These are phyloP conservation scores for Ferrisia virgata DNA, from an alignment of 2,888 invertebrate genomes.

Conservation along the genomic window DNA sequence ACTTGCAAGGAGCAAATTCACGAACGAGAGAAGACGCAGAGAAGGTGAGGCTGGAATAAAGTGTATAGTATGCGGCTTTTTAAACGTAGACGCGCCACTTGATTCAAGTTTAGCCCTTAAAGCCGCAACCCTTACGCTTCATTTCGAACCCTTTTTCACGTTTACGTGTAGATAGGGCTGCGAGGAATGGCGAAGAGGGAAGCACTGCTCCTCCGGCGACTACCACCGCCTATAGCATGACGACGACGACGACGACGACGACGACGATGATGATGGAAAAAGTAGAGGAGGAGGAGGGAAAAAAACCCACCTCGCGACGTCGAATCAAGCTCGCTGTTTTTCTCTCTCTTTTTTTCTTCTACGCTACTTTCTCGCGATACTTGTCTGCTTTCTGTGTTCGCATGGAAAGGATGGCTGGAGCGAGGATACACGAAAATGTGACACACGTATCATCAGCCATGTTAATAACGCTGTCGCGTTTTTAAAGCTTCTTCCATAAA, in stretches of 20 bases:
- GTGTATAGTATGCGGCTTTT: too few species aligned
- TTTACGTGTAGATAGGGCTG: too few species aligned
- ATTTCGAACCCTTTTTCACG: conserved; percentile 7
- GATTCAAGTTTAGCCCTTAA: neutral
- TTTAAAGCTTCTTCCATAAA: neutral
- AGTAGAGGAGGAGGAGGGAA: neutral
- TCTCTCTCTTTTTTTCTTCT: neutral
- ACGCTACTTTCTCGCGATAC: too few species aligned
- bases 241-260: neutral
- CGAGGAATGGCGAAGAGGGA: too few species aligned
- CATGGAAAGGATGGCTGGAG: neutral
- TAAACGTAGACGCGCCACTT: conserved; percentile 16
- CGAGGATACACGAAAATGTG: neutral
- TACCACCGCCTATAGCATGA: too few species aligned
- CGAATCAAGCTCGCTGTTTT: neutral
- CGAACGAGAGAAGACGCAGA: too few species aligned
- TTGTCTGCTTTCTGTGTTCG: neutral
- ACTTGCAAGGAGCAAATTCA: too few species aligned
- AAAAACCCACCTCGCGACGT: neutral
- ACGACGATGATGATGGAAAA: neutral
- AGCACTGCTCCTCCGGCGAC: too few species aligned
- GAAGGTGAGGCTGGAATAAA: neutral
- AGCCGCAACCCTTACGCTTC: conserved; percentile 16
- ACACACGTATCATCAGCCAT: neutral
- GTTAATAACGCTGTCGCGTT: neutral